Percentiles rank a stretch among this genome's conserved stretches.
These are phyloP conservation scores for Pantala flavescens DNA, from an alignment of 1,140 invertebrate genomes.

Conservation along the genomic window DNA sequence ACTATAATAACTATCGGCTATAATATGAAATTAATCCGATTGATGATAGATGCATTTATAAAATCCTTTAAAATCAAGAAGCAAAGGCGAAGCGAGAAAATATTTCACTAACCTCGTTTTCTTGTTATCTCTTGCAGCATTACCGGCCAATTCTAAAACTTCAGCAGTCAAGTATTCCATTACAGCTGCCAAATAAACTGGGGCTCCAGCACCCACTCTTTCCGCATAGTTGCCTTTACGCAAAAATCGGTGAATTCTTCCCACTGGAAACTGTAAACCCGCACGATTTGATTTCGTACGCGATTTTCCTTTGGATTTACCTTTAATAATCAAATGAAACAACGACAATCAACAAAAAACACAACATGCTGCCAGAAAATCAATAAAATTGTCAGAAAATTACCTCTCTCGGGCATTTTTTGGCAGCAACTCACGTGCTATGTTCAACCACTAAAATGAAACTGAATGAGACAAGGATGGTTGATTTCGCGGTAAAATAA, in stretches of 20 bases:
- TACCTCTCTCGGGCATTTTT: too few relatives aligned
- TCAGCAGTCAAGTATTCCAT: constrained; percentile 50
- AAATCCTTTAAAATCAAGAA: too few relatives aligned
- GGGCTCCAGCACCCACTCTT: constrained; percentile 48
- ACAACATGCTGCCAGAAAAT: too few relatives aligned
- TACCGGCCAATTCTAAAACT: constrained; percentile 43
- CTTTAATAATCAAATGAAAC: background rate
- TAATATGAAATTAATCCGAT: too few relatives aligned
- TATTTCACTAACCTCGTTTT: constrained; percentile 27
- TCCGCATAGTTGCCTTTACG: constrained; percentile 52
- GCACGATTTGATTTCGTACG: constrained; percentile 49
- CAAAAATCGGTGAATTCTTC: constrained; percentile 48
- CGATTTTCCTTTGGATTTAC: constrained; percentile 43
- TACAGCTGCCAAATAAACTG: constrained; percentile 53
- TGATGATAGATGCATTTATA: too few relatives aligned
- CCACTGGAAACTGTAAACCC: constrained; percentile 56
- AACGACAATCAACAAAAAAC: too few relatives aligned
- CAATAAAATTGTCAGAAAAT: too few relatives aligned
- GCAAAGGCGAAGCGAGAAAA: background rate
- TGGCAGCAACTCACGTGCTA: too few relatives aligned
- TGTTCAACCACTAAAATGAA: too few relatives aligned
- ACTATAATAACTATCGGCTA: too few relatives aligned
- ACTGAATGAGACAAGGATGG: too few relatives aligned
- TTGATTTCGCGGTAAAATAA: too few relatives aligned
- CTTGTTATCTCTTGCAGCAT: constrained; percentile 41